Evolutionary conservation across 2,113 vertebrate species (phyloP).

Genomic region (Setophaga petechia): DNA sequence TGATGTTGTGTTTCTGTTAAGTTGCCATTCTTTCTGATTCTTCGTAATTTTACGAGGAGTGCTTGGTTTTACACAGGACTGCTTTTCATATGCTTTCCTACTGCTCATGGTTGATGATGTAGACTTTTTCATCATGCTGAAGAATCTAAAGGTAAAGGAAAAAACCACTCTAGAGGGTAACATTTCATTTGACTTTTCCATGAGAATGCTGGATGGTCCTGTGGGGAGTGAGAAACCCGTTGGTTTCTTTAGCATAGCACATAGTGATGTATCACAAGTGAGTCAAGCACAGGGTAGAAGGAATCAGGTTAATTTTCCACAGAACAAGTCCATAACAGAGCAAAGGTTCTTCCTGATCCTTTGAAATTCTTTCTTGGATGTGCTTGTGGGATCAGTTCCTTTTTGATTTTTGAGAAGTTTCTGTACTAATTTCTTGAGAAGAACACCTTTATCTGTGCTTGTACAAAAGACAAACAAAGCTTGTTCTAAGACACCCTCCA

Average conservation of each 20-base stretch:
- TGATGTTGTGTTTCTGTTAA: not conserved
- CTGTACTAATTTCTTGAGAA: not conserved
- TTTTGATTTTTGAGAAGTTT: not conserved
- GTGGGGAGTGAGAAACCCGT: not conserved
- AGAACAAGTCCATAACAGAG: not conserved
- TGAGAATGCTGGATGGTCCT: not conserved
- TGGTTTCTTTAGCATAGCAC: not conserved
- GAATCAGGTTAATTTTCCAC: not conserved
- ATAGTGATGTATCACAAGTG: not conserved
- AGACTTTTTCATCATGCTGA: not conserved
- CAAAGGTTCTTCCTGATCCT: not conserved
- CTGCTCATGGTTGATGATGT: not conserved
- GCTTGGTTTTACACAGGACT: not conserved
- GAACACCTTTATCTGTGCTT: not conserved
- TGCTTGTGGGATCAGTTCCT: not conserved
- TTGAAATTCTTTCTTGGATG: not conserved
- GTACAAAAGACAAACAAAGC: not conserved
- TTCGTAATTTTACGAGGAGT: not conserved
- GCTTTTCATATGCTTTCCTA: not conserved
- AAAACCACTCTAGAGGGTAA: not conserved
- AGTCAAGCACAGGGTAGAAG: fast-evolving
- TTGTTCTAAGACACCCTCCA: not conserved
- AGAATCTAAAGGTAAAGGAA: not conserved
- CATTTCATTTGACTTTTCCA: not conserved
- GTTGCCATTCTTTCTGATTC: not conserved